Percentiles rank a stretch among this genome's conserved stretches.
These are phyloP conservation scores for Zosterops hypoxanthus DNA, from an alignment of 2,113 vertebrate species.

Conservation along the genomic window DNA sequence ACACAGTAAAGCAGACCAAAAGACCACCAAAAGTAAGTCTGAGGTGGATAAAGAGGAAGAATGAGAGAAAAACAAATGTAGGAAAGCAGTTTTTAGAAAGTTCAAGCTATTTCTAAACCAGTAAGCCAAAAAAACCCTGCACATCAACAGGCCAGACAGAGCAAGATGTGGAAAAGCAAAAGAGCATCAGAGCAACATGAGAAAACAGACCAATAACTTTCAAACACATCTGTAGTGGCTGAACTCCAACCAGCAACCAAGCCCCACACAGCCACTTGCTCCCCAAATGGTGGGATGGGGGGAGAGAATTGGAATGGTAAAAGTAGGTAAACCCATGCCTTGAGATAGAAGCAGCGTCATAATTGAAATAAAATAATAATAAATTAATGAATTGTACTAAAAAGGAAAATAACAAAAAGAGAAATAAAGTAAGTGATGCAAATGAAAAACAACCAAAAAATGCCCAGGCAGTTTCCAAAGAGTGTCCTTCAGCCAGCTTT, in stretches of 20 bases:
- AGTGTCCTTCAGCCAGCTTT: background rate
- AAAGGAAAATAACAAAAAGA: background rate
- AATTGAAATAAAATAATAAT: background rate
- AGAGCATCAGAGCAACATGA: background rate
- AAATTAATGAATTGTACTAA: background rate
- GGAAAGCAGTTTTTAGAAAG: background rate
- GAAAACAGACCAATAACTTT: background rate
- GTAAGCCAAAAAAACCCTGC: background rate
- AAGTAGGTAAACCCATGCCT: background rate
- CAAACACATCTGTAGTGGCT: background rate
- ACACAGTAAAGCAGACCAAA: background rate
- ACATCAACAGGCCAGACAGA: background rate
- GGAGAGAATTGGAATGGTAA: background rate
- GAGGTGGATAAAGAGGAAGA: background rate
- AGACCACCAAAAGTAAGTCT: background rate
- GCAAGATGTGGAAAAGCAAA: background rate
- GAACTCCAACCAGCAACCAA: background rate
- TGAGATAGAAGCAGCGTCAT: background rate
- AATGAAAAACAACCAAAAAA: background rate
- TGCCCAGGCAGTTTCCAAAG: background rate
- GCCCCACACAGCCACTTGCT: rapidly evolving
- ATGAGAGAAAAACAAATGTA: background rate
- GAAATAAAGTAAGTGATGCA: background rate
- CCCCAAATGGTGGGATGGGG: rapidly evolving
- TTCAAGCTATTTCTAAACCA: background rate